A percentile compares a stretch with the other conserved stretches of the same genome.
Evolutionary conservation across 2,797 vertebrate genomes (phyloP).

Genomic region (Lithobates pipiens): DNA sequence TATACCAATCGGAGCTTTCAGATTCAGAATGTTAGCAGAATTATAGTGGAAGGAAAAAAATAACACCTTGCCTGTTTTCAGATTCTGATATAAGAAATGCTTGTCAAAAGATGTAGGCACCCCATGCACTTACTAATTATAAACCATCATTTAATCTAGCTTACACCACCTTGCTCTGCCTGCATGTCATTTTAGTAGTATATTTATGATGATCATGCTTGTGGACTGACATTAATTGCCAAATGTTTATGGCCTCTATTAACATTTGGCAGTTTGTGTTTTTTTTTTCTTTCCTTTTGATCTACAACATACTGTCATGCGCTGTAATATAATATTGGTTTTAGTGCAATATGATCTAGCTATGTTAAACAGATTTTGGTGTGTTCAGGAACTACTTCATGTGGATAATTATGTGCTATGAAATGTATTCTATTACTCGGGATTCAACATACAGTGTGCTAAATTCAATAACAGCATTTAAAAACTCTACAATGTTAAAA

Average conservation of each 20-base stretch:
- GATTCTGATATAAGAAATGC: background rate
- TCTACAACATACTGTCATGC: conserved; percentile 4
- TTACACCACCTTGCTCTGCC: background rate
- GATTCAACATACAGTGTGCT: background rate
- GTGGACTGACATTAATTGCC: conserved; percentile 11
- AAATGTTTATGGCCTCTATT: conserved; percentile 26
- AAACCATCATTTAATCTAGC: background rate
- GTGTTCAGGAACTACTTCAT: background rate
- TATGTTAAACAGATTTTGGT: background rate
- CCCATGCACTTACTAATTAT: conserved; percentile 4
- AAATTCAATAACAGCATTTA: background rate
- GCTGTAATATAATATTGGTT: conserved; percentile 3
- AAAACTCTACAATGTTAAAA: background rate
- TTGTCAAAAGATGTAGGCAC: background rate
- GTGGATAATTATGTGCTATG: conserved; percentile 19
- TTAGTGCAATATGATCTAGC: conserved; percentile 25
- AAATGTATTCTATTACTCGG: conserved; percentile 1
- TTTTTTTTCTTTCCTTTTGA: conserved; percentile 6
- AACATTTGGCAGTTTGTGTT: conserved; percentile 2
- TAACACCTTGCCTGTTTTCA: background rate
- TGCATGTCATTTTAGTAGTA: background rate
- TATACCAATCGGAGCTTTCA: background rate
- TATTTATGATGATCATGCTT: background rate
- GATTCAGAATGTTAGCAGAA: background rate
- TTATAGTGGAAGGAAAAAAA: background rate